phyloP scores from a whole-genome alignment of 2,797 vertebrate species.

The Micromesistius poutassou region DNA sequence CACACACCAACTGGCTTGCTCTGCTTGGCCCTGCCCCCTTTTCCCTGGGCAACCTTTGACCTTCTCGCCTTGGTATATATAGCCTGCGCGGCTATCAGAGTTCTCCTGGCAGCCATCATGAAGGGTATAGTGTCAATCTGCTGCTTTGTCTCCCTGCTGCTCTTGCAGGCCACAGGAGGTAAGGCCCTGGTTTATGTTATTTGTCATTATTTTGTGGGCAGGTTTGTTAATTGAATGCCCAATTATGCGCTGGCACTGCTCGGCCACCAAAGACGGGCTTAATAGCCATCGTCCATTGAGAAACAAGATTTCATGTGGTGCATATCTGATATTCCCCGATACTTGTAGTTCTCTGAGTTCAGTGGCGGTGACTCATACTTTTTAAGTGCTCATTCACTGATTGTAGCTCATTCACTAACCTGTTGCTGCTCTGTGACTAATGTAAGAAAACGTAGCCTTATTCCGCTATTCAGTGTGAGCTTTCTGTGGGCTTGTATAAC shows the following conservation, averaged over 20 bases:
- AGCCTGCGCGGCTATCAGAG: constrained; percentile 73
- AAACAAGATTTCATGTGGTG: neutral
- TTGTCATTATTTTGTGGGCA: neutral
- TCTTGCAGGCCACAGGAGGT: constrained; percentile 86
- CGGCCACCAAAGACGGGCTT: neutral
- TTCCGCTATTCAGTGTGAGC: neutral
- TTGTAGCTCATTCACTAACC: neutral
- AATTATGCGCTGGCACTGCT: neutral
- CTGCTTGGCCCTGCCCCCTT: constrained; percentile 51
- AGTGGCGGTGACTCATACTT: neutral
- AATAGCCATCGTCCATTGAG: neutral
- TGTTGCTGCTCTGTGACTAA: neutral
- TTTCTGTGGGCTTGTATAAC: neutral
- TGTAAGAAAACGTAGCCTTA: neutral
- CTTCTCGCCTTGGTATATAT: constrained; percentile 83
- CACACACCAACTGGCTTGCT: constrained; percentile 41
- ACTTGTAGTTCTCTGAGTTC: neutral
- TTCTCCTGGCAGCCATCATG: constrained; percentile 97
- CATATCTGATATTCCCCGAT: too few relatives aligned
- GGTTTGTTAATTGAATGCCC: neutral
- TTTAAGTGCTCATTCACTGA: neutral
- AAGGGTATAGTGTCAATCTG: constrained; percentile 87
- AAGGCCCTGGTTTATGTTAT: constrained; percentile 47
- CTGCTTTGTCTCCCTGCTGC: constrained; percentile 83
- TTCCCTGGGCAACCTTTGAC: constrained; percentile 73